Evolutionary conservation across 2,888 invertebrate species (phyloP).

Genomic region (Tetranychus piercei): DNA sequence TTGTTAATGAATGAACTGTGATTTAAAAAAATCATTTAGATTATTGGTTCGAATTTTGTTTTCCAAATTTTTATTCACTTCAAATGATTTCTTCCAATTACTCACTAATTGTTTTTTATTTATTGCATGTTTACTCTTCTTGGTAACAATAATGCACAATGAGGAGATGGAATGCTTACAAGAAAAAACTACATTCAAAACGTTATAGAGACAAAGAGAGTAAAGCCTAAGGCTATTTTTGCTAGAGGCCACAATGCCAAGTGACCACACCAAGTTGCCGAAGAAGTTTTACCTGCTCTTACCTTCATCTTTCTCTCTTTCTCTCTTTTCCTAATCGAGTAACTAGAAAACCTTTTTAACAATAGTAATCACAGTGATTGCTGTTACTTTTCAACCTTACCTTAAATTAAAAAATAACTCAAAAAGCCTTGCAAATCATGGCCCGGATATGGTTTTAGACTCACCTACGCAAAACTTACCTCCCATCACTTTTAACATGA

Average conservation of each 20-base stretch:
- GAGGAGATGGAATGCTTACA: neutral
- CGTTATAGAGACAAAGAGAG: neutral
- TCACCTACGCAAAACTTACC: neutral
- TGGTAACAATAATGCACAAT: neutral
- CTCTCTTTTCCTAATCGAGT: neutral
- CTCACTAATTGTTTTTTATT: neutral
- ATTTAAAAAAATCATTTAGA: no score
- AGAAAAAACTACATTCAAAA: neutral
- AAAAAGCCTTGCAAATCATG: neutral
- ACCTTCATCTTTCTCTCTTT: neutral
- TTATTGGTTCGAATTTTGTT: no score
- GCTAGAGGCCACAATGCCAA: neutral
- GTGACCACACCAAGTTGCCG: neutral
- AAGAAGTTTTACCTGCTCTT: neutral
- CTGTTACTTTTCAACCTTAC: neutral
- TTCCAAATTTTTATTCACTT: no score
- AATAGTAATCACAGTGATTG: neutral
- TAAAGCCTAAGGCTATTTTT: neutral
- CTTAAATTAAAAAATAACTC: neutral
- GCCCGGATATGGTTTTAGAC: neutral
- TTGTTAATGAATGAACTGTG: no score
- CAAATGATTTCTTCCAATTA: neutral
- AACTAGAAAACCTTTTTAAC: conserved; percentile 1
- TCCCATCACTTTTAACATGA: conserved; percentile 1
- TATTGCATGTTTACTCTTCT: neutral